Evolutionary conservation across 2,113 vertebrate genomes (phyloP).

Genomic region (Eudyptes chrysolophus): DNA sequence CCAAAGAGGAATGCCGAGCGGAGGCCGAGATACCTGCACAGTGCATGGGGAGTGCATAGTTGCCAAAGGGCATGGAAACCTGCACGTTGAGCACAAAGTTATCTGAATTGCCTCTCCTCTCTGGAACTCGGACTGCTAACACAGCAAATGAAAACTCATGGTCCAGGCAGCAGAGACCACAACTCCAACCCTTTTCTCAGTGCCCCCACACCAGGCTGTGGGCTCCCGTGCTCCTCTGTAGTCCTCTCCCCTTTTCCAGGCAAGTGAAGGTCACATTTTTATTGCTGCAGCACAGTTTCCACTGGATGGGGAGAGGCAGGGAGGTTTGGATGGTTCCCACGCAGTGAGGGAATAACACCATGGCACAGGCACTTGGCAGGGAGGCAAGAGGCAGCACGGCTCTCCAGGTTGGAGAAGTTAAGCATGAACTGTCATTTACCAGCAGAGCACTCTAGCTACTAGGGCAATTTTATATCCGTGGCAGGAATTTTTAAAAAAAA

Average conservation of each 20-base stretch:
- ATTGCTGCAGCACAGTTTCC: background rate
- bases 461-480: background rate
- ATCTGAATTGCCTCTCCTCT: background rate
- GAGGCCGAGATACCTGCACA: background rate
- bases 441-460: background rate
- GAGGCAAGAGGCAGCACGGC: background rate
- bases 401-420: background rate
- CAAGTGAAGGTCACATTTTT: background rate
- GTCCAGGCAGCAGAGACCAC: background rate
- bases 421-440: background rate
- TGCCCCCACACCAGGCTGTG: background rate
- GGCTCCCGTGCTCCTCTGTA: fast-evolving
- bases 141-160: background rate
- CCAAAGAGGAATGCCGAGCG: background rate
- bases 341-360: background rate
- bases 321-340: background rate
- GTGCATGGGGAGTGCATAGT: fast-evolving
- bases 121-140: background rate
- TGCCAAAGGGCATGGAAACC: background rate
- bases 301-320: background rate
- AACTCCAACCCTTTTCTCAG: background rate
- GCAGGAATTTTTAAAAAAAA: background rate
- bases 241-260: background rate
- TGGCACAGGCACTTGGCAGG: fast-evolving
- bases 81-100: background rate